These are phyloP conservation scores for Pipistrellus kuhlii DNA, from an alignment of 2,797 vertebrate species.

Conservation along the genomic window DNA sequence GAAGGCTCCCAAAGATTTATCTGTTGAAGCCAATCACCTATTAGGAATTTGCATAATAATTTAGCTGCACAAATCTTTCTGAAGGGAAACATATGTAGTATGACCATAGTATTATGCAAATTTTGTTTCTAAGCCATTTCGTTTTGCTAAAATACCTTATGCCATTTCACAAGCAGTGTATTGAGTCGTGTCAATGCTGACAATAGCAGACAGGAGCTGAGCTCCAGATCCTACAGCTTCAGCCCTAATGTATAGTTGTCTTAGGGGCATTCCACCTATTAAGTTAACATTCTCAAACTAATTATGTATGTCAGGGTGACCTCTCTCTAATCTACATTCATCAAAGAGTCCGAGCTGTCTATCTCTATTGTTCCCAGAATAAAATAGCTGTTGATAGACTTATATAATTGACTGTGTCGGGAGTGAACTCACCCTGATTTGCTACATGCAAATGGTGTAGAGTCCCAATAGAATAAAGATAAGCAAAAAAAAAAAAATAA, in stretches of 20 bases:
- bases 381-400: conserved; percentile 89
- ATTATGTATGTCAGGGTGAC: conserved; percentile 90
- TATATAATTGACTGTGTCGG: conserved; percentile 86
- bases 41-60: conserved; percentile 82
- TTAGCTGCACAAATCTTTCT: conserved; percentile 82
- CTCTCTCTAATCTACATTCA: conserved; percentile 90
- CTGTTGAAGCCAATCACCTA: conserved; percentile 64
- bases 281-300: conserved; percentile 89
- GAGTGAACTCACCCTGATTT: conserved; percentile 82
- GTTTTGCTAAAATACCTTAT: conserved; percentile 82
- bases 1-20: conserved; percentile 72
- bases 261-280: conserved; percentile 87
- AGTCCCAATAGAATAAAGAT: conserved; percentile 86
- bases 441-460: conserved; percentile 83
- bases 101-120: conserved; percentile 86
- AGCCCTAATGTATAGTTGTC: conserved; percentile 84
- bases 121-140: conserved; percentile 87
- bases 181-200: conserved; percentile 85
- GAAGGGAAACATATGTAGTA: conserved; percentile 82
- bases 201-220: conserved; percentile 78
- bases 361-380: conserved; percentile 87
- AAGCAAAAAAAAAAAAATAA: conserved; percentile 87
- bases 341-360: conserved; percentile 85
- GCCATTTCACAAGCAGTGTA: conserved; percentile 82
- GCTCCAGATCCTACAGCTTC: conserved; percentile 81